phyloP scores from a whole-genome alignment of 2,113 vertebrate species.

The Oreochromis aureus region DNA sequence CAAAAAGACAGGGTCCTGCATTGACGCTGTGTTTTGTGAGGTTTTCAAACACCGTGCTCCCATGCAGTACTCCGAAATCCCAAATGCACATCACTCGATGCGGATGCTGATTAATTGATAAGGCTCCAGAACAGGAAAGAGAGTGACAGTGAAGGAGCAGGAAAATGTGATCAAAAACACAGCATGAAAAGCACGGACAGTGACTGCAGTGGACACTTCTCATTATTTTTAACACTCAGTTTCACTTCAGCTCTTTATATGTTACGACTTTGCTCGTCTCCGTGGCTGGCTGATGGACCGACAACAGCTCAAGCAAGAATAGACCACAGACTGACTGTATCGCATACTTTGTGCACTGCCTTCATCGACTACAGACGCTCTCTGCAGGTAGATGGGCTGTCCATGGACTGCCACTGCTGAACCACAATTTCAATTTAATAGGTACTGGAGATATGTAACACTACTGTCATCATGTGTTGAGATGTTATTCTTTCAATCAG shows the following conservation, averaged over 20 bases:
- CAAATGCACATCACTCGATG: neutral
- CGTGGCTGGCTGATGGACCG: neutral
- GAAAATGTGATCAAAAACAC: neutral
- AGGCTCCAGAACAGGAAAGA: neutral
- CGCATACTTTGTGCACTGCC: neutral
- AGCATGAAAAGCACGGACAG: neutral
- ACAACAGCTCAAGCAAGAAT: neutral
- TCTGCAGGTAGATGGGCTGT: neutral
- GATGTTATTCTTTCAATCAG: neutral
- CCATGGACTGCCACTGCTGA: neutral
- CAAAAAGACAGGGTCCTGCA: neutral
- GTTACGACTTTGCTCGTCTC: neutral
- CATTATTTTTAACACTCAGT: neutral
- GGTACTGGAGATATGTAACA: neutral
- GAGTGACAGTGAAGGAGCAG: neutral
- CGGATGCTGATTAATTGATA: neutral
- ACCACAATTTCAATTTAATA: neutral
- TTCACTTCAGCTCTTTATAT: neutral
- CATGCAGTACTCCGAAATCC: neutral
- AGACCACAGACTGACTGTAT: neutral
- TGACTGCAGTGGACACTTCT: neutral
- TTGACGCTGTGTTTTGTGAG: neutral
- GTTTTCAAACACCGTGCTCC: accelerated
- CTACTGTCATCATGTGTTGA: neutral
- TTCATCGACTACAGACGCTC: neutral